Percentiles rank a stretch among this genome's conserved stretches.
These are phyloP conservation scores for Pseudopodoces humilis DNA, from an alignment of 2,113 vertebrate genomes.

Conservation along the genomic window DNA sequence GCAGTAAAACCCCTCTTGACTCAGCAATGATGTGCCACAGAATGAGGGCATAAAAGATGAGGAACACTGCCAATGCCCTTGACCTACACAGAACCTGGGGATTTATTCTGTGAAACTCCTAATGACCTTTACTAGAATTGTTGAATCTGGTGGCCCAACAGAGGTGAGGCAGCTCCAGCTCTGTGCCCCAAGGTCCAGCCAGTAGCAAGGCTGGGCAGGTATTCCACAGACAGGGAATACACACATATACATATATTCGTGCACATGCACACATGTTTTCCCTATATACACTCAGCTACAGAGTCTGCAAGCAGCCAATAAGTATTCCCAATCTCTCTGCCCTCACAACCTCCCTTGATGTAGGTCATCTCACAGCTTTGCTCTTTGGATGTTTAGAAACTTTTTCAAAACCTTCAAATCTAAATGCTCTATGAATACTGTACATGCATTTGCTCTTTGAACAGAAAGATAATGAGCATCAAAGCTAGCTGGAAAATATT, in stretches of 20 bases:
- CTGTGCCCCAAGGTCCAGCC: background rate
- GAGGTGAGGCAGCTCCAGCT: background rate
- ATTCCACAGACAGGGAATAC: background rate
- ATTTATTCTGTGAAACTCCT: background rate
- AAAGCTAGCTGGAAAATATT: background rate
- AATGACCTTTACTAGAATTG: background rate
- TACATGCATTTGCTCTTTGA: background rate
- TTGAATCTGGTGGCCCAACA: background rate
- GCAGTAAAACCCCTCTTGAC: background rate
- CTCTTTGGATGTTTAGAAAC: background rate
- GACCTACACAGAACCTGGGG: background rate
- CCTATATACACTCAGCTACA: background rate
- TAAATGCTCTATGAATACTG: background rate
- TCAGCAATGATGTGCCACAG: background rate
- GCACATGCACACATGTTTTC: accelerated
- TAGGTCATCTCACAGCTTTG: background rate
- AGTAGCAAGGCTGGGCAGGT: background rate
- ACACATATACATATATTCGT: accelerated
- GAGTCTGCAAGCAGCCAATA: background rate
- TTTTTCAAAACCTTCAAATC: background rate
- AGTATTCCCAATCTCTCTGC: background rate
- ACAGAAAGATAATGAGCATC: background rate
- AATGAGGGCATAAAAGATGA: background rate
- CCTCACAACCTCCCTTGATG: background rate
- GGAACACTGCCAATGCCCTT: background rate